Evolutionary conservation across 2,113 vertebrate species (phyloP), one percentile per base, ranked within the genome.

Genomic region (Canis aureus): DNA sequence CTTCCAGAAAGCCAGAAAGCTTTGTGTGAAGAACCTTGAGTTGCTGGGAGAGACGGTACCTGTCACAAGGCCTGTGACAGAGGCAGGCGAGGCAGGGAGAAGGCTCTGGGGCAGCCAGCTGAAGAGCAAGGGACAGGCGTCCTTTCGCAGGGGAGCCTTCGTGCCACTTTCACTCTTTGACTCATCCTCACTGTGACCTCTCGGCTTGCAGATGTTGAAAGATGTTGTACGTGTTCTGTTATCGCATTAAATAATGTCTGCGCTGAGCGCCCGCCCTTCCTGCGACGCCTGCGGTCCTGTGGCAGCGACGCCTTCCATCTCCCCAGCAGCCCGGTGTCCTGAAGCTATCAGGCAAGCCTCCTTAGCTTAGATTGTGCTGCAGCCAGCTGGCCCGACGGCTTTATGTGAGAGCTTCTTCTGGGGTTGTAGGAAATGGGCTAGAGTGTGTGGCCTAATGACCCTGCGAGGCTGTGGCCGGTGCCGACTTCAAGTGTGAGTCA

Each of bases 381-480:
- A 95, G 96, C 98, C 98, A 97, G 69, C 91, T 91, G 93, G 85
- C 92, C 96, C 96, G 95, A 94, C 91, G 78, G 97, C 83, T 97
- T 96, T 90, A 84, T 90, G 80, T 27, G 93, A 88, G 88, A 87
- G 89, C 84, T 95, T 71, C 98, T 91, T 83, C 95, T 97, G 95
- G 94, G 95, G 84, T 97, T 93, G 85, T 74, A 97, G 96, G 90
- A 97, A 97, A 86, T 67, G 95, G 79, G 57, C 64, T 96, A 60
- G 35, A 88, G 97, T 67, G 53, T 97, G 95, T 79, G 71, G 91
- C 83, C 82, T 88, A 95, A 95, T 90, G 94, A 62, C 82, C 97
- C 98, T 86, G 51, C 35, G 97, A 97, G 97, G 94, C 29, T 51
- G 2, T 79, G 66, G 53, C 92, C 29, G 6, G 66, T 60, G 38